phyloP scores from a whole-genome alignment of 1,140 invertebrate genomes.

The Panulirus ornatus region DNA sequence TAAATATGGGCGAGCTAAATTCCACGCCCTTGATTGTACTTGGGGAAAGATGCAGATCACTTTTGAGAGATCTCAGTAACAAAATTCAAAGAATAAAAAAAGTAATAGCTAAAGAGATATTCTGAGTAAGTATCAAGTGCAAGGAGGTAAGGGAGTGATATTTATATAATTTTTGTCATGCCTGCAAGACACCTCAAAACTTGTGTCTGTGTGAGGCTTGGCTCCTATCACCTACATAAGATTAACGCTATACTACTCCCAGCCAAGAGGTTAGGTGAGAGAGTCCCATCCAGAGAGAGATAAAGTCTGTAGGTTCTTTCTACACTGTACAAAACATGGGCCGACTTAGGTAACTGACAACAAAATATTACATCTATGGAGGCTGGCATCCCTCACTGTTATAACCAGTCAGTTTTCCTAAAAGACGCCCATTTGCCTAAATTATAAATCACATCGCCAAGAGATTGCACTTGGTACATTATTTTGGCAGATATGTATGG shows the following conservation, averaged over 20 bases:
- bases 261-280: conserved; percentile 72
- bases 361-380: conserved; percentile 58
- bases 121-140: conserved; percentile 20
- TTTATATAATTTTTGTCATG: conserved; percentile 59
- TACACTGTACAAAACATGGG: conserved; percentile 68
- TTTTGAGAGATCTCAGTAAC: conserved; percentile 59
- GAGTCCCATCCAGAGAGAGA: conserved; percentile 71
- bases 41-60: conserved; percentile 58
- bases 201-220: conserved; percentile 48
- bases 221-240: conserved; percentile 68
- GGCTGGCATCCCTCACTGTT: conserved; percentile 23
- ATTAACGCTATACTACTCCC: conserved; percentile 71
- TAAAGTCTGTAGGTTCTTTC: conserved; percentile 71
- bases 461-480: conserved; percentile 72
- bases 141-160: conserved; percentile 17
- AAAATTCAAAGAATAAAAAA: conserved; percentile 2
- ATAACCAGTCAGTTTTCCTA: conserved; percentile 34
- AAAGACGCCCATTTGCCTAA: conserved; percentile 47
- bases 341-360: conserved; percentile 35
- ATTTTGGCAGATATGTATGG: conserved; percentile 72
- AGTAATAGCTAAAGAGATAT: conserved; percentile 9
- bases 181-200: conserved; percentile 53
- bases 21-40: conserved; percentile 67
- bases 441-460: conserved; percentile 71
- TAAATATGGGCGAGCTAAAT: conserved; percentile 55